Evolutionary conservation across 2,888 invertebrate genomes (phyloP), one percentile per base, ranked within the genome.

Genomic region (Pterostichus madidus): DNA sequence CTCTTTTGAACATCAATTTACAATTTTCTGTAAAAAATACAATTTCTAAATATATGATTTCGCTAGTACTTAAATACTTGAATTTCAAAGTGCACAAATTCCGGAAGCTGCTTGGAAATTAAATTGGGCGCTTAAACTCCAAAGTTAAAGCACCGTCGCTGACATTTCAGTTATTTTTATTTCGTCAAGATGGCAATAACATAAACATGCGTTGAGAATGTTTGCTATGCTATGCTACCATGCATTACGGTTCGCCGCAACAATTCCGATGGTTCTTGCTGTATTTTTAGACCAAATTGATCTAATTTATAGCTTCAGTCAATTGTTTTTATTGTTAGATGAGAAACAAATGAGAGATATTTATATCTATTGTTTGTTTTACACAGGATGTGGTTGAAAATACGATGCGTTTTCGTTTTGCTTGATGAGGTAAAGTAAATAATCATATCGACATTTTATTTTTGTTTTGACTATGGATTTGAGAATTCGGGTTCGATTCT

Each of bases 251-350:
- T 13, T 15, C 53, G 31, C 31, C 8, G 13, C 13, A 13, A 7
- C 64, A 6, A 64, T 13, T 64, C 64, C 15, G n/a, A 32, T 32
- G n/a, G 0, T 64, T 39, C 13, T n/a, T 6, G 5, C 32, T 6
- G 11, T 64, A 35, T 35, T 64, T 64, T 64, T 64, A 64, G 64
- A 64, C 13, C 64, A 64, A 39, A 64, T 35, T 61, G 13, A 64
- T 64, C 35, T 64, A 64, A 64, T 59, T 59, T 59, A 64, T 64
- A 64, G 32, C 64, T 13, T n/a, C 64, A 39, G 0, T 35, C 35
- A 39, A 64, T 64, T 64, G 64, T 64, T 64, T 64, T 64, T 31
- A 61, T 61, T 61, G 64, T 64, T 64, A 56, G 39, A 59, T 59
- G 59, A 64, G 64, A 64, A 64, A 64, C 64, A 64, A 64, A 64